These are phyloP conservation scores for Coptodon bakossiorum DNA, from an alignment of 2,113 vertebrate species.

Conservation along the genomic window DNA sequence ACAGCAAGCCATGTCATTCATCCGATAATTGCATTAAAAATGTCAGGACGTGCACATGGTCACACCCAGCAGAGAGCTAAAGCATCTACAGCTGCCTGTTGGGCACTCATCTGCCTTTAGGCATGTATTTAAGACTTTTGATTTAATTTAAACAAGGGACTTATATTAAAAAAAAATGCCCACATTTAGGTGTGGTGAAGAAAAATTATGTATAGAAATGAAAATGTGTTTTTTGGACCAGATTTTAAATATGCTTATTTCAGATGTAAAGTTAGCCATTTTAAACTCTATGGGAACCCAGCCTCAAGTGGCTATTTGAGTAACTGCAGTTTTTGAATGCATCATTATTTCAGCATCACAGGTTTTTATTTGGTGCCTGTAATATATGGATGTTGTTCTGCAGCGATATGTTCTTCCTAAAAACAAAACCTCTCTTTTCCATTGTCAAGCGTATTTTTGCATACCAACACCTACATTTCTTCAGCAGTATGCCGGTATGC, in stretches of 20 bases:
- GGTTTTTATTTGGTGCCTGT: not conserved
- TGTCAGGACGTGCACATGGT: not conserved
- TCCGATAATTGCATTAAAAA: not conserved
- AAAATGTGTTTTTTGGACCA: not conserved
- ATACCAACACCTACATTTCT: not conserved
- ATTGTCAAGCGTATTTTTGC: not conserved
- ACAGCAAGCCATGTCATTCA: not conserved
- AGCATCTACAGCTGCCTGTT: not conserved
- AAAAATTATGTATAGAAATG: not conserved
- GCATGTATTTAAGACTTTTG: not conserved
- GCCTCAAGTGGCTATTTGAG: not conserved
- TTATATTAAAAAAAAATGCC: not conserved
- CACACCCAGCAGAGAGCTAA: not conserved
- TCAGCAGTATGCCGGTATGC: not conserved
- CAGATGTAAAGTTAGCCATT: not conserved
- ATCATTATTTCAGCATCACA: not conserved
- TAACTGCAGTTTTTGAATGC: not conserved
- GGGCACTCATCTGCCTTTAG: not conserved
- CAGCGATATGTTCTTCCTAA: not conserved
- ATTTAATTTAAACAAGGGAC: not conserved
- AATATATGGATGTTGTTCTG: not conserved
- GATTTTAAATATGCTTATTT: not conserved
- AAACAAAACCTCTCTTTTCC: fast-evolving
- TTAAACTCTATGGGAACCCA: not conserved
- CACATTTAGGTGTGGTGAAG: not conserved